Evolutionary conservation across 2,113 vertebrate genomes (phyloP).

Genomic region (Hymenochirus boettgeri): DNA sequence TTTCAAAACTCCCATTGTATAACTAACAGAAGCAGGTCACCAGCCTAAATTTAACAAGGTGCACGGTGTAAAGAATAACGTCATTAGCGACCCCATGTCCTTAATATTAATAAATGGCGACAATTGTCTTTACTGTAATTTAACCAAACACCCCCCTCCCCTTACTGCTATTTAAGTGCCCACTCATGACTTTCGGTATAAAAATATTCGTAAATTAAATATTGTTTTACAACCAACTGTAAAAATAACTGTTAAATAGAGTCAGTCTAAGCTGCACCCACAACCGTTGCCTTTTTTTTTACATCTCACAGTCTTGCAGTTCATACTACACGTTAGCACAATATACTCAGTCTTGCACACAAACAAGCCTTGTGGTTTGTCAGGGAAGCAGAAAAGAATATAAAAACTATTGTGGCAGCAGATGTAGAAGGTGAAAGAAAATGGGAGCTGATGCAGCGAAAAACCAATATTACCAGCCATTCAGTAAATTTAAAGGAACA

Average conservation of each 20-base stretch:
- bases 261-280: slow-evolving; percentile 73
- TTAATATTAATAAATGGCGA: slow-evolving; percentile 62
- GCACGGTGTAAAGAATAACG: slow-evolving; percentile 61
- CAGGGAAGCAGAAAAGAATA: slow-evolving; percentile 61
- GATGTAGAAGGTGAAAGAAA: not conserved
- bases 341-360: slow-evolving; percentile 73
- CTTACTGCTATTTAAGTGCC: slow-evolving; percentile 55
- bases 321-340: slow-evolving; percentile 77
- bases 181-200: slow-evolving; percentile 62
- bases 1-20: slow-evolving; percentile 69
- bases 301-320: slow-evolving; percentile 74
- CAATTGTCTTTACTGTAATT: slow-evolving; percentile 62
- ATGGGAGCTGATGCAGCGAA: not conserved
- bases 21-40: slow-evolving; percentile 69
- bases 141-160: slow-evolving; percentile 36
- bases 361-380: slow-evolving; percentile 75
- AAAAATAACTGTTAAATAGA: slow-evolving; percentile 64
- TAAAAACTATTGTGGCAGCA: not conserved
- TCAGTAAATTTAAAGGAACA: not conserved
- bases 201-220: slow-evolving; percentile 68
- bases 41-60: slow-evolving; percentile 62
- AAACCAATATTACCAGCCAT: not conserved
- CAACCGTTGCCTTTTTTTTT: slow-evolving; percentile 69
- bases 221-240: slow-evolving; percentile 65
- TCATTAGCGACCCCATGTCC: slow-evolving; percentile 67